Evolutionary conservation across 2,113 vertebrate genomes (phyloP), one percentile per base, ranked within the genome.

Genomic region (Ranitomeya variabilis): DNA sequence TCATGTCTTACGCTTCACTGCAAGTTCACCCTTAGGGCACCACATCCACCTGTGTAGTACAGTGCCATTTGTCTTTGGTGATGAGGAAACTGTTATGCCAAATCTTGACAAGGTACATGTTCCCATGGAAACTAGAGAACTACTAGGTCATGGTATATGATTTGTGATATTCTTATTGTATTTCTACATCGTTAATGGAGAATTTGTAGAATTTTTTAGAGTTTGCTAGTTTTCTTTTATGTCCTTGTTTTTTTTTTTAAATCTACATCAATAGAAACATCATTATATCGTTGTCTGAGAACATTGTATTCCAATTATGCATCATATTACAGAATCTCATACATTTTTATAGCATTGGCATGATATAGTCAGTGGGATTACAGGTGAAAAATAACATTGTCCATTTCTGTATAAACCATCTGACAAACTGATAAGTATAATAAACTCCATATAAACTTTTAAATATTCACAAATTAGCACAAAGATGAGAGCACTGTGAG

Each of bases 51-150:
- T 99, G 71, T 97, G 94, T 92, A 96, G 96, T 91, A 94, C 91
- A 91, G 94, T 94, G 4, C 94, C 94, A 0, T 98, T 98, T 88
- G 89, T 96, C 76, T 94, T 97, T 79, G 97, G 96, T 89, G 97
- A 99, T 64, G 97, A 99, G 90, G 97, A 98, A 51, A 87, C 86
- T 57, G 91, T 98, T 90, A 92, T 99, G 86, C 92, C 95, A 92
- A 74, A 91, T 86, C 96, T 99, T 62, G 93, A 94, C 88, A 96
- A 95, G 95, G 98, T 98, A 92, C 87, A 77, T 73, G 57, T 92
- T 87, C 45, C 85, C 23, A 89, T 82, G 80, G 79, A 55, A 88
- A 85, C 26, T 82, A 14, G 15, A 91, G 79, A 23, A 23, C 15
- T 88, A 57, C 23, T 66, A 89, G 87, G 69, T 86, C 80, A 69